phyloP scores from a whole-genome alignment of 2,888 invertebrate species.

The Tuta absoluta region DNA sequence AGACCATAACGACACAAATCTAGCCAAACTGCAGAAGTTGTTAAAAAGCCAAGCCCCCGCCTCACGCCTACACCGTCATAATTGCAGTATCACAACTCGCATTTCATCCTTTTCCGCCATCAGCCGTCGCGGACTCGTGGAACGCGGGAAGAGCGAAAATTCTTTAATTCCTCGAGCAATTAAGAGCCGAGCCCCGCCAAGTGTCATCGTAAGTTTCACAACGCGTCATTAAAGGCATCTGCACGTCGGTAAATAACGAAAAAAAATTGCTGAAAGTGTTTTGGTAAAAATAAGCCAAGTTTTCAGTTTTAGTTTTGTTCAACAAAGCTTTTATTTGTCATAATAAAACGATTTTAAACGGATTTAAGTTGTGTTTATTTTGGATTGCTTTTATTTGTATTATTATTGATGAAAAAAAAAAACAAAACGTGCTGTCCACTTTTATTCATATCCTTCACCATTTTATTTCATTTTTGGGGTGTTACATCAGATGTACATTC shows the following conservation, averaged over 20 bases:
- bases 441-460: too few species aligned
- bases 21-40: background rate
- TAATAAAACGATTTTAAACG: too few species aligned
- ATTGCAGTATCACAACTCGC: conserved; percentile 46
- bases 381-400: too few species aligned
- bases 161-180: conserved; percentile 78
- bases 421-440: too few species aligned
- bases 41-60: conserved; percentile 1
- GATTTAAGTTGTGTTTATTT: too few species aligned
- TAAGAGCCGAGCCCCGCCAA: conserved; percentile 74
- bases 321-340: background rate
- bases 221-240: conserved; percentile 81
- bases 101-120: conserved; percentile 63
- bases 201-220: conserved; percentile 81
- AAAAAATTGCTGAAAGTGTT: conserved; percentile 51
- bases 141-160: conserved; percentile 62
- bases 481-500: too few species aligned
- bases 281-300: background rate
- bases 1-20: too few species aligned
- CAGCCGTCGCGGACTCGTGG: conserved; percentile 39
- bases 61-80: conserved; percentile 32
- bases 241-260: conserved; percentile 78
- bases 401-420: too few species aligned
- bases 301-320: background rate
- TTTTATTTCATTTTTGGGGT: too few species aligned